Evolutionary conservation across 2,888 invertebrate genomes (phyloP), one percentile per base, ranked within the genome.

Genomic region (Clitarchus hookeri): DNA sequence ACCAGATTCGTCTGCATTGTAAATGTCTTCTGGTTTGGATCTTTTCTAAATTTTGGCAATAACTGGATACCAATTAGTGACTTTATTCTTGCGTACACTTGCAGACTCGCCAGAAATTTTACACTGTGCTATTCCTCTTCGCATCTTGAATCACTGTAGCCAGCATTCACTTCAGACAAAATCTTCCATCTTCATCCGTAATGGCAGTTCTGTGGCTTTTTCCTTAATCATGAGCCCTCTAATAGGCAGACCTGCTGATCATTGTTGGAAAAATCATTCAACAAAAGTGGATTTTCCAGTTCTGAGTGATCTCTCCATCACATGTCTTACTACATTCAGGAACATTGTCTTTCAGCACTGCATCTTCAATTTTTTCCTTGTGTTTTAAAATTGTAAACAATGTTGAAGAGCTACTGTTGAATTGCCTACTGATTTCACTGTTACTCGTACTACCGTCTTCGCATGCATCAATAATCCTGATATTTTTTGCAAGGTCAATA

Each of bases 1-100:
- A 36, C 44, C 85, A 16, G 82, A 36, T 54, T 44, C 54, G n/a
- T 85, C 85, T 8, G 36, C 53, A 19, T 85, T 82, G 27, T 54
- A 80, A 13, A 82, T 44, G 19, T 85, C 80, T 23, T 27, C 12
- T 12, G 79, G 48, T 48, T 79, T 27, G 54, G 80, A 85, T 19
- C 65, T 8, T n/a, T 65, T 65, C 8, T 11, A 65, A 65, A 65
- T 19, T 65, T 65, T n/a, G n/a, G 19, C n/a, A 11, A 65, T 0
- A 19, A 65, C 65, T n/a, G 19, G 65, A 6, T 65, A 23, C 8
- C 65, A 65, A 65, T 65, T 2, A n/a, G 11, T 65, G 8, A 65
- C 65, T 23, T 65, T 6, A n/a, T n/a, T 23, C 16, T n/a, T 65
- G 19, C n/a, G 19, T 9, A 65, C 65, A 65, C 23, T 19, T 65